These are phyloP conservation scores for Delichon dasypus DNA, from an alignment of 2,797 vertebrate genomes.

Conservation along the genomic window DNA sequence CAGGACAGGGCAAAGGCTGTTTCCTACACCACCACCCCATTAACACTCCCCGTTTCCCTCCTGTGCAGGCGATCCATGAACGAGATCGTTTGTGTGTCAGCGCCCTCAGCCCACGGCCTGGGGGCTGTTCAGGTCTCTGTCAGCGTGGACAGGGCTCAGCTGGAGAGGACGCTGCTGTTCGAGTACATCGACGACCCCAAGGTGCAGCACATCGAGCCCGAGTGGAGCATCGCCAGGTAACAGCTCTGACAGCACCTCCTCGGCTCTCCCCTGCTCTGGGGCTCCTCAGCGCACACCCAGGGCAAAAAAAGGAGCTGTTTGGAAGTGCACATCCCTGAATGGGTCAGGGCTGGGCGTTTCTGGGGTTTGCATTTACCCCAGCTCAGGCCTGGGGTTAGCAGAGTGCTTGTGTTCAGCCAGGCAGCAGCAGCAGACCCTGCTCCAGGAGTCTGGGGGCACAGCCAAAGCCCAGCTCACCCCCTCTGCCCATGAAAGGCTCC, in stretches of 20 bases:
- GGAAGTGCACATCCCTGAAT: background rate
- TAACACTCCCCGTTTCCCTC: background rate
- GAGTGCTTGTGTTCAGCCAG: background rate
- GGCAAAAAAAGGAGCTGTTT: background rate
- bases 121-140: constrained; percentile 88
- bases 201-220: constrained; percentile 91
- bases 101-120: constrained; percentile 86
- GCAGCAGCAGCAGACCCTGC: background rate
- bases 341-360: background rate
- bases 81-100: constrained; percentile 92
- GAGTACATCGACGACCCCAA: constrained; percentile 97
- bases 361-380: background rate
- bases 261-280: rapidly evolving
- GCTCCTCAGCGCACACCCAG: background rate
- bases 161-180: constrained; percentile 86
- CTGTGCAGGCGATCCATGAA: constrained; percentile 83
- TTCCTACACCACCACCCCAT: rapidly evolving
- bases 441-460: background rate
- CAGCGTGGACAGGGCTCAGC: constrained; percentile 90
- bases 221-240: constrained; percentile 98
- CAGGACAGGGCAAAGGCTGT: background rate
- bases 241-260: background rate
- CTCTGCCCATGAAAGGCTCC: constrained; percentile 9
- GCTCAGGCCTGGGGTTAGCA: background rate
- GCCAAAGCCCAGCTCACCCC: background rate